Evolutionary conservation across 2,888 invertebrate species (phyloP).

Genomic region (Gastracanthus pulcherrimus): DNA sequence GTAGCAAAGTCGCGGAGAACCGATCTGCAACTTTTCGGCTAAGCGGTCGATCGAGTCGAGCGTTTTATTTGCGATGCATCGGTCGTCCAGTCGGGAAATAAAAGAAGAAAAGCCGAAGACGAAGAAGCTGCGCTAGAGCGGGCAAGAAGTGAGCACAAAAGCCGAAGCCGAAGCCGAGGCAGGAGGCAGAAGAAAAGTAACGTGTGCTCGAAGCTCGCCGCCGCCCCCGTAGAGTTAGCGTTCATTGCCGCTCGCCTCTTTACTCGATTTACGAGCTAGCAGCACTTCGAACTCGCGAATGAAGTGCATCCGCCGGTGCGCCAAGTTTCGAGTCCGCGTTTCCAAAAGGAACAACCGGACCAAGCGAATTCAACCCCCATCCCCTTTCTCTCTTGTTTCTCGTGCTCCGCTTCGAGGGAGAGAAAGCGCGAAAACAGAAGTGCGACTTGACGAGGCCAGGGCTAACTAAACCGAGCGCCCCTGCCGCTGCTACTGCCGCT

Average conservation of each 20-base stretch:
- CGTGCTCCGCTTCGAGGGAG: no score
- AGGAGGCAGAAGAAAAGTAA: conserved; percentile 10
- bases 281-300: conserved; percentile 27
- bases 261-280: conserved; percentile 39
- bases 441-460: conserved; percentile 41
- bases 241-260: conserved; percentile 39
- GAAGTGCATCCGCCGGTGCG: conserved; percentile 28
- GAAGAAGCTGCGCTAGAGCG: not conserved
- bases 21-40: no score
- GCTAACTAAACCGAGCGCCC: conserved; percentile 24
- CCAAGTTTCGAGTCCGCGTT: not conserved
- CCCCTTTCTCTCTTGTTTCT: no score
- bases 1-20: no score
- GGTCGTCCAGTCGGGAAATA: not conserved
- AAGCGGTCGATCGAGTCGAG: not conserved
- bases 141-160: not conserved
- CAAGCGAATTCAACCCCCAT: conserved; percentile 11
- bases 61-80: conserved; percentile 25
- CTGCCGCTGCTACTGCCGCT: not conserved
- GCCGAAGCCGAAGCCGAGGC: not conserved
- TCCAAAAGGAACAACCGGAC: conserved; percentile 26
- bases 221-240: conserved; percentile 20
- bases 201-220: conserved; percentile 24
- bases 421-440: conserved; percentile 46
- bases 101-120: not conserved